Evolutionary conservation across 2,113 vertebrate species (phyloP).

Genomic region (Paracanthobrama guichenoti): DNA sequence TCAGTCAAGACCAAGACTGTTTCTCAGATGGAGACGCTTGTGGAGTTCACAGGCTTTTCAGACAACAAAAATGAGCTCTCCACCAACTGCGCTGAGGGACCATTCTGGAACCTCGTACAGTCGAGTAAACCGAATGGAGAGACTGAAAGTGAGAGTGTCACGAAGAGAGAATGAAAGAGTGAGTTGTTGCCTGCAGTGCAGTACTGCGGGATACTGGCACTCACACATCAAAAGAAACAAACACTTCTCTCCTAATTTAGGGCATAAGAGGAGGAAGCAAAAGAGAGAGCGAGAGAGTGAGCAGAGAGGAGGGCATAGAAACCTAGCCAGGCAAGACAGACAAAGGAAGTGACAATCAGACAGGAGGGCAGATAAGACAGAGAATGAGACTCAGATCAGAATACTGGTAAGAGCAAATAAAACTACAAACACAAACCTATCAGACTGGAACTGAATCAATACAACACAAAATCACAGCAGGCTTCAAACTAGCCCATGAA

Average conservation of each 20-base stretch:
- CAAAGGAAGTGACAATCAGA: constrained; percentile 32
- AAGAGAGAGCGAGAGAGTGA: constrained; percentile 18
- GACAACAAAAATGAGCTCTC: constrained; percentile 18
- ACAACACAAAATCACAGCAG: constrained; percentile 14
- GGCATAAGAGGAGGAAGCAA: constrained; percentile 36
- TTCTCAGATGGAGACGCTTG: constrained; percentile 1
- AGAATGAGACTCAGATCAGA: constrained; percentile 13
- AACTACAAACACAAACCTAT: constrained; percentile 15
- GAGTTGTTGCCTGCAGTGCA: constrained; percentile 43
- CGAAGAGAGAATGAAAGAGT: constrained; percentile 23
- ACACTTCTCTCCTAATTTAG: constrained; percentile 50
- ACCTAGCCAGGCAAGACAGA: constrained; percentile 11
- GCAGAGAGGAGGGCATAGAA: neutral
- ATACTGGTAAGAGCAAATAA: constrained; percentile 11
- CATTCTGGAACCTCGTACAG: constrained; percentile 29
- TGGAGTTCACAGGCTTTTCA: constrained; percentile 18
- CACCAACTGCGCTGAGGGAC: constrained; percentile 21
- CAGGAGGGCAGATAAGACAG: constrained; percentile 27
- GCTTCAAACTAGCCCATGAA: constrained; percentile 3
- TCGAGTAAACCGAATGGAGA: constrained; percentile 11
- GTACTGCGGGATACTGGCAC: constrained; percentile 41
- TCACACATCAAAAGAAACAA: constrained; percentile 50
- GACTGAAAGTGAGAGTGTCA: constrained; percentile 34
- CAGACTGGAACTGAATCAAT: constrained; percentile 28
- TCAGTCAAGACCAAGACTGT: constrained; percentile 17